Evolutionary conservation across 2,797 vertebrate genomes (phyloP), one percentile per base, ranked within the genome.

Genomic region (Neosilurus hyrtlii): DNA sequence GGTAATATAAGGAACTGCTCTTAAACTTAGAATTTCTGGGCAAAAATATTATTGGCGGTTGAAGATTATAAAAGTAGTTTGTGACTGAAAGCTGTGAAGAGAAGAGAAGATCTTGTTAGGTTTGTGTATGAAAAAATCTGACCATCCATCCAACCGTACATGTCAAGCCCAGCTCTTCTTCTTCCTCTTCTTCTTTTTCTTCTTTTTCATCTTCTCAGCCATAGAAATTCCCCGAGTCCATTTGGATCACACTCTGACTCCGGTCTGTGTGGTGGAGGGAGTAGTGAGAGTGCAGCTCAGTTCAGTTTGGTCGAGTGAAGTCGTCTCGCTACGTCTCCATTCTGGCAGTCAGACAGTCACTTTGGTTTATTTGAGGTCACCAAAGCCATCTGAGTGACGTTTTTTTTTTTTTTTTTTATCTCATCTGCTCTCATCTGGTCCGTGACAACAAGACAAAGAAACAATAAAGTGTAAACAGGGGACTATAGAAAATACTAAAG

Each of bases 321-420:
- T 68, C 24, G 54, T 66, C 80, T 77, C 72, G 20, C 82, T 72
- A 59, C n/a, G 51, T 74, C 63, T 87, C 67, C 35, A 12, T 80
- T 72, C 68, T 77, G 24, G 43, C 62, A 80, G 14, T 24, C 52
- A 76, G 51, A 66, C 37, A 76, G 14, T 70, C 20, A 24, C 51
- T 43, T 35, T 20, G 20, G 51, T 86, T 72, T 79, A n/a, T 72
- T 82, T 63, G 10, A 82, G 80, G 76, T 82, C 67, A 51, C 30
- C 30, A 76, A 82, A 75, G 78, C 57, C 62, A 61, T 63, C 57
- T 78, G 66, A 72, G 56, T 61, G 37, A 30, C 54, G 59, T n/a
- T 57, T 18, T 57, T 30, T 71, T 15, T 78, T 79, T 30, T 71
- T 15, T 78, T 79, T 30, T 35, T n/a, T 4, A 16, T 22, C 11